Evolutionary conservation across 2,888 invertebrate species (phyloP).

Genomic region (Pristionchus maxplancki): DNA sequence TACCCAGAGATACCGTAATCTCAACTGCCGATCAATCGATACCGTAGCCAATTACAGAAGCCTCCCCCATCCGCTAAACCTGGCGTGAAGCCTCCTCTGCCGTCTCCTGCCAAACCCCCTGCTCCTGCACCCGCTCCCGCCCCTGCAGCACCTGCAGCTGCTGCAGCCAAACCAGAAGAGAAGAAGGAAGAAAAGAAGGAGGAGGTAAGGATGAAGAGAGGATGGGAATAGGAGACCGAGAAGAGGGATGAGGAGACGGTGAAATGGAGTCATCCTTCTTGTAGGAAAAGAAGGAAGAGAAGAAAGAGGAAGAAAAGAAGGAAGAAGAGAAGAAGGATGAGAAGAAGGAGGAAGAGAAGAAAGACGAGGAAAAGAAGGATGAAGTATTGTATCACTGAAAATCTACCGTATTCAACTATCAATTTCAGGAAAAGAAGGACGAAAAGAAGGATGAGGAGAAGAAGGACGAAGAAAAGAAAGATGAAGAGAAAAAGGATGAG

Average conservation of each 20-base stretch:
- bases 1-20: too few relatives aligned
- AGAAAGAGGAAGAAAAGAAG: slow-evolving; percentile 23
- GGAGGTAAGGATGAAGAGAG: not conserved
- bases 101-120: not conserved
- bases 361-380: slow-evolving; percentile 26
- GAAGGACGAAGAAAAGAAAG: slow-evolving; percentile 35
- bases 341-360: slow-evolving; percentile 19
- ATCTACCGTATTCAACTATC: not conserved
- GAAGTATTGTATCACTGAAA: not conserved
- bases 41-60: not conserved
- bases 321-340: slow-evolving; percentile 39
- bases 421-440: slow-evolving; percentile 10
- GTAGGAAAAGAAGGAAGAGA: slow-evolving; percentile 19
- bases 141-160: not conserved
- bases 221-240: not conserved
- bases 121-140: not conserved
- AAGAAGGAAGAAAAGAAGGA: slow-evolving; percentile 26
- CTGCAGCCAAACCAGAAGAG: slow-evolving; percentile 16
- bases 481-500: slow-evolving; percentile 9
- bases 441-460: slow-evolving; percentile 34
- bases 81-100: not conserved
- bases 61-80: not conserved
- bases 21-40: not conserved
- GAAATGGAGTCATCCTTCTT: too few relatives aligned
- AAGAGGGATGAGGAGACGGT: too few relatives aligned